These are phyloP conservation scores for Barnardius zonarius DNA, from an alignment of 2,113 vertebrate genomes.

Conservation along the genomic window DNA sequence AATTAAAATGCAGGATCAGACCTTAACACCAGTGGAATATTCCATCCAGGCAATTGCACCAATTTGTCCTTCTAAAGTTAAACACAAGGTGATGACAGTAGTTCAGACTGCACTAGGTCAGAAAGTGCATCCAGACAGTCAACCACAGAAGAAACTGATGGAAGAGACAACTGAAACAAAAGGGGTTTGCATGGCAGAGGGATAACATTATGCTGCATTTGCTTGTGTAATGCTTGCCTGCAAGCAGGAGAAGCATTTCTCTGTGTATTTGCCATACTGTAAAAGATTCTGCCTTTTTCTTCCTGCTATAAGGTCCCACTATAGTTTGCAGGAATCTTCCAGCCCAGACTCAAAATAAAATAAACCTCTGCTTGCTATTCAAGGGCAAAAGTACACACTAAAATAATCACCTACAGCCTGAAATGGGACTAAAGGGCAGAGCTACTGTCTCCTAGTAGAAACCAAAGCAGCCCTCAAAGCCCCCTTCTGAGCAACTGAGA, in stretches of 20 bases:
- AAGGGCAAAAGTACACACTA: background rate
- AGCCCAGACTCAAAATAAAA: background rate
- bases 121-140: background rate
- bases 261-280: background rate
- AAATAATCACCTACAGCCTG: background rate
- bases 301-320: background rate
- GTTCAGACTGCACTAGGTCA: background rate
- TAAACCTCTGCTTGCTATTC: background rate
- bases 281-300: background rate
- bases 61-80: background rate
- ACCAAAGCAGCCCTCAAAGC: background rate
- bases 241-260: background rate
- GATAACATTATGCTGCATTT: background rate
- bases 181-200: background rate
- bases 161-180: background rate
- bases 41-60: background rate
- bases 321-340: background rate
- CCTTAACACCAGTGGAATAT: background rate
- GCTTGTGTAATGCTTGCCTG: background rate
- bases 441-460: background rate
- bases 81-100: background rate
- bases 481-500: background rate
- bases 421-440: background rate
- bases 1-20: slow-evolving; percentile 16
- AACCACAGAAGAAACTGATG: background rate